Conservation (phyloP, 2,113 vertebrate species). For the Semicossyphus pulcher region DNA sequence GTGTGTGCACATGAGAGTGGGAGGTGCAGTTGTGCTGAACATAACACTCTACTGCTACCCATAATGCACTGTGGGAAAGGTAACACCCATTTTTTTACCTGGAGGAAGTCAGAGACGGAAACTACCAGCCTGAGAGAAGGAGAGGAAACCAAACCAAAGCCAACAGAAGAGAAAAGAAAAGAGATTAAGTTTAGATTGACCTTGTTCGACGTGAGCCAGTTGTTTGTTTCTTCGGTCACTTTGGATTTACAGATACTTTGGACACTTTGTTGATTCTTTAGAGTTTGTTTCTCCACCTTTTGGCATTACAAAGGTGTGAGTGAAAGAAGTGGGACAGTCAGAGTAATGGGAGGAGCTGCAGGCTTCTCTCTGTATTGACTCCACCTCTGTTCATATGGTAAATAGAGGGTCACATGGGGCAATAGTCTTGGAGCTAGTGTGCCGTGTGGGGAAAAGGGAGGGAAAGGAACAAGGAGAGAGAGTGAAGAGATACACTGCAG, state of each 20-base stretch:
- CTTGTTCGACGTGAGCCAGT: background rate
- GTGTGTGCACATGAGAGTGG: background rate
- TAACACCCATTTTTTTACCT: constrained; percentile 68
- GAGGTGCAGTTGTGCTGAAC: background rate
- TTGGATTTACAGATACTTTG: background rate
- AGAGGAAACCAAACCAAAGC: background rate
- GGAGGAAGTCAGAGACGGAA: constrained; percentile 41
- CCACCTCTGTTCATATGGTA: constrained; percentile 65
- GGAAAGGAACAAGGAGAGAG: constrained; percentile 53
- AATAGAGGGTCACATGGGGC: constrained; percentile 73
- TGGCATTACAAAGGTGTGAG: constrained; percentile 58
- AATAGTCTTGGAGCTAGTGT: constrained; percentile 49
- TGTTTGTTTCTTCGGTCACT: background rate
- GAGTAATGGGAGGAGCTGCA: constrained; percentile 59
- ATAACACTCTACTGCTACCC: constrained; percentile 53
- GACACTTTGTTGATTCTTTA: background rate
- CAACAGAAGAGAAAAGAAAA: background rate
- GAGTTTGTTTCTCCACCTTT: constrained; percentile 3
- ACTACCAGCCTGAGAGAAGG: constrained; percentile 3
- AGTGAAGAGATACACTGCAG: constrained; percentile 28
- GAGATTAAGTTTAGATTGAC: background rate
- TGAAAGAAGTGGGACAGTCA: constrained; percentile 32
- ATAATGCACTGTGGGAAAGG: constrained; percentile 73
- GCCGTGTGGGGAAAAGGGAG: constrained; percentile 50
- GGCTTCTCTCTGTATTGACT: constrained; percentile 42